A percentile compares a stretch with the other conserved stretches of the same genome.
phyloP scores from a whole-genome alignment of 2,797 vertebrate genomes.

The Pelodytes ibericus region DNA sequence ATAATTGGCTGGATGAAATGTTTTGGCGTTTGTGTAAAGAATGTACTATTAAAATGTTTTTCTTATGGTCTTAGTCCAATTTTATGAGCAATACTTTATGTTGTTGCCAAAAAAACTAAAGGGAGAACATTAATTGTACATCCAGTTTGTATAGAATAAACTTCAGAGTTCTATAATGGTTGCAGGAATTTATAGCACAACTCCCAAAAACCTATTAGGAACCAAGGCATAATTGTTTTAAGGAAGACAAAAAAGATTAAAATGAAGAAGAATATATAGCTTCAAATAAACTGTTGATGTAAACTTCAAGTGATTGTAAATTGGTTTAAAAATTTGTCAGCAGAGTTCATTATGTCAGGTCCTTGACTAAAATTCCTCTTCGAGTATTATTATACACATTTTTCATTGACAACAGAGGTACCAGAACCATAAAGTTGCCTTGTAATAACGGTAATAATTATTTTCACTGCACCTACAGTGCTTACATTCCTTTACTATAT shows the following conservation, averaged over 20 bases:
- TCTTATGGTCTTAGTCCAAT: background rate
- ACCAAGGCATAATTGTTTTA: background rate
- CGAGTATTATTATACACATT: background rate
- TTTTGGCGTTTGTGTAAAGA: too few relatives aligned
- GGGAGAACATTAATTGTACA: background rate
- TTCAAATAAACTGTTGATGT: background rate
- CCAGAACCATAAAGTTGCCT: too few relatives aligned
- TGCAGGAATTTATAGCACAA: background rate
- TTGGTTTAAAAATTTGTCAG: conserved; percentile 9
- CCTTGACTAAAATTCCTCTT: background rate
- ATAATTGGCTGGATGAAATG: too few relatives aligned
- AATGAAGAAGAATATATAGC: background rate
- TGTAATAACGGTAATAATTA: too few relatives aligned
- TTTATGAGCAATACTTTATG: background rate
- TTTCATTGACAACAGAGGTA: background rate
- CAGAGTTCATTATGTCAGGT: background rate
- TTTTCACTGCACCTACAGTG: too few relatives aligned
- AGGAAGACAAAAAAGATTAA: background rate
- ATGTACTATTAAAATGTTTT: too few relatives aligned
- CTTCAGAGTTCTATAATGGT: background rate
- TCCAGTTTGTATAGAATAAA: background rate
- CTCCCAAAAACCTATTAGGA: background rate
- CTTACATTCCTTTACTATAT: too few relatives aligned
- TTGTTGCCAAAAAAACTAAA: background rate
- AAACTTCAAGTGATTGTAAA: conserved; percentile 12